Evolutionary conservation across 2,888 invertebrate genomes (phyloP).

Genomic region (Toxonevra muliebris): DNA sequence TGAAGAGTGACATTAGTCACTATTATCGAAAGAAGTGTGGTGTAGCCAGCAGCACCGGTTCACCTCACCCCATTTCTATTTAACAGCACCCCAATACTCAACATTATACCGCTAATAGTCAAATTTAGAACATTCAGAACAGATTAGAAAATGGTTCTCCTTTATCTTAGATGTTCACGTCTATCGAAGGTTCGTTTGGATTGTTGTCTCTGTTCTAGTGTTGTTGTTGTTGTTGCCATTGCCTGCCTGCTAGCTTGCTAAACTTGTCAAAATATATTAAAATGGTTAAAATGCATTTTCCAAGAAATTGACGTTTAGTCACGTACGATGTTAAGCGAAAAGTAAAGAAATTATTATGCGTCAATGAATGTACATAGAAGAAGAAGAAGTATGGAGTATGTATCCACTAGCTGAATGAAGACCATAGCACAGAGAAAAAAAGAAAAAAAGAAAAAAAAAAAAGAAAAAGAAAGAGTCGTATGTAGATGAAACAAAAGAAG

Average conservation of each 20-base stretch:
- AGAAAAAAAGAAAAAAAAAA: constrained; percentile 6
- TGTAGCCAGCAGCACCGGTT: no score
- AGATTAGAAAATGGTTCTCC: constrained; percentile 17
- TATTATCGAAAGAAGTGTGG: no score
- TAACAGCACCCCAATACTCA: no score
- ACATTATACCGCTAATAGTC: constrained; percentile 10
- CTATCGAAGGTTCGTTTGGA: neutral
- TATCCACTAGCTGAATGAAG: neutral
- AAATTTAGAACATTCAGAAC: constrained; percentile 7
- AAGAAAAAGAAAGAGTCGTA: constrained; percentile 8
- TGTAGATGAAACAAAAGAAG: neutral
- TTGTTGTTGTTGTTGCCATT: no score
- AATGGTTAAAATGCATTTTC: constrained; percentile 31
- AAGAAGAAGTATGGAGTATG: neutral
- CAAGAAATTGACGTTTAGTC: constrained; percentile 42
- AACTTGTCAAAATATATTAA: constrained; percentile 13
- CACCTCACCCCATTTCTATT: neutral
- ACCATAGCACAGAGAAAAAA: neutral
- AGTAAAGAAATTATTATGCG: constrained; percentile 18
- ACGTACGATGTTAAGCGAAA: constrained; percentile 36
- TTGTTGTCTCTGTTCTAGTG: no score
- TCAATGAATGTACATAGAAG: constrained; percentile 4
- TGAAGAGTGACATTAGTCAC: neutral
- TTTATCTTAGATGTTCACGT: neutral
- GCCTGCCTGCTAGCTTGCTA: neutral